Evolutionary conservation across 2,113 vertebrate species (phyloP).

Genomic region (Pomatorhinus ruficollis): DNA sequence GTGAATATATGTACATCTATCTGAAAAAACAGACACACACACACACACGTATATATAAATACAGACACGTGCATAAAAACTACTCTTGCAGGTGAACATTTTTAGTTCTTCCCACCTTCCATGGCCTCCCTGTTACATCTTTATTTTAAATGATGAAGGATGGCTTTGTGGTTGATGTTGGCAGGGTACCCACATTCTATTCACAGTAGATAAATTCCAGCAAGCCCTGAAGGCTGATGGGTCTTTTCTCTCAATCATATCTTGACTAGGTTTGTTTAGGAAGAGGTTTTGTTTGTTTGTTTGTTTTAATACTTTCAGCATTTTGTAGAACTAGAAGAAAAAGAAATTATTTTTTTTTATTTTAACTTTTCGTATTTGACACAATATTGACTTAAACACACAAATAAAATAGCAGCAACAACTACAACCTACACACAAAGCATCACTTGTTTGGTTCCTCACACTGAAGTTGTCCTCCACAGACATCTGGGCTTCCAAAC

Average conservation of each 20-base stretch:
- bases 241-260: neutral
- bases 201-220: neutral
- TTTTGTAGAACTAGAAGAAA: neutral
- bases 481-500: neutral
- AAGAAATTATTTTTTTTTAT: neutral
- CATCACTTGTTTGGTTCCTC: neutral
- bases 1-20: neutral
- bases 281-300: neutral
- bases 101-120: neutral
- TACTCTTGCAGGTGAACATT: neutral
- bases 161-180: neutral
- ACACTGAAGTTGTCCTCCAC: neutral
- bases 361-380: neutral
- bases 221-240: neutral
- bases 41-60: fast-evolving
- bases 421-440: neutral
- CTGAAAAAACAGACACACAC: neutral
- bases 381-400: neutral
- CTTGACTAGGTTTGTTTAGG: neutral
- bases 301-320: neutral
- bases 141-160: neutral
- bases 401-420: neutral
- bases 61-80: neutral
- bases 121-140: neutral
- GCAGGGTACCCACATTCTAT: neutral